phyloP scores from a whole-genome alignment of 2,888 invertebrate species.

The Chrysolina haemoptera region DNA sequence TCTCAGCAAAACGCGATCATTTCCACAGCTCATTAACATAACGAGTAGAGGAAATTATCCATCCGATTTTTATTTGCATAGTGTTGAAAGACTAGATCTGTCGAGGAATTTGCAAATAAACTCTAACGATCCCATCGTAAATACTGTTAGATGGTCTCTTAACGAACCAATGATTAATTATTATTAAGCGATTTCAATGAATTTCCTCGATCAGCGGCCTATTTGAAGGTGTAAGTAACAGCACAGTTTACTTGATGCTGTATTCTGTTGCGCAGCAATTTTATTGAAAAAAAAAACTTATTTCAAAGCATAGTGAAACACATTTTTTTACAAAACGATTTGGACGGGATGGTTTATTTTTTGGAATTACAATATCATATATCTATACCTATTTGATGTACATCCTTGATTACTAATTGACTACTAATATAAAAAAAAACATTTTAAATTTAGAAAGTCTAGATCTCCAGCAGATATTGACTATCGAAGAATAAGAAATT shows the following conservation, averaged over 20 bases:
- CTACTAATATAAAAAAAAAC: no score
- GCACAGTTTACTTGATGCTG: slow-evolving; percentile 3
- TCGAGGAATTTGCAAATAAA: slow-evolving; percentile 22
- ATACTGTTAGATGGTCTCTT: slow-evolving; percentile 26
- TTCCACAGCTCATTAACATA: slow-evolving; percentile 1
- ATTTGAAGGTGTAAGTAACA: slow-evolving; percentile 18
- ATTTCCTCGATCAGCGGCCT: slow-evolving; percentile 28
- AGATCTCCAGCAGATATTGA: no score
- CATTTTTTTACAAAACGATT: no score
- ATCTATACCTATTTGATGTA: no score
- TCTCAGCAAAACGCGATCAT: not conserved
- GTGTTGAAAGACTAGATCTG: slow-evolving; percentile 20
- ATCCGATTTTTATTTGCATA: not conserved
- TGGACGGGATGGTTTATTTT: no score
- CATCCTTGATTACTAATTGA: no score
- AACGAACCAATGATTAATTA: slow-evolving; percentile 22
- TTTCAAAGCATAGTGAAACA: no score
- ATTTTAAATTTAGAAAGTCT: no score
- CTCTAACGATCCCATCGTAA: slow-evolving; percentile 25
- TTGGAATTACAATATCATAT: no score
- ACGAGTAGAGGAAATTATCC: slow-evolving; percentile 3
- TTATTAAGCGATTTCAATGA: slow-evolving; percentile 21
- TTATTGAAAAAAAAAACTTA: not conserved
- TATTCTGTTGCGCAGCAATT: not conserved
- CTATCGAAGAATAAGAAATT: no score